Conservation (phyloP, 1,140 invertebrate species). For the Brachystomella parvula region DNA sequence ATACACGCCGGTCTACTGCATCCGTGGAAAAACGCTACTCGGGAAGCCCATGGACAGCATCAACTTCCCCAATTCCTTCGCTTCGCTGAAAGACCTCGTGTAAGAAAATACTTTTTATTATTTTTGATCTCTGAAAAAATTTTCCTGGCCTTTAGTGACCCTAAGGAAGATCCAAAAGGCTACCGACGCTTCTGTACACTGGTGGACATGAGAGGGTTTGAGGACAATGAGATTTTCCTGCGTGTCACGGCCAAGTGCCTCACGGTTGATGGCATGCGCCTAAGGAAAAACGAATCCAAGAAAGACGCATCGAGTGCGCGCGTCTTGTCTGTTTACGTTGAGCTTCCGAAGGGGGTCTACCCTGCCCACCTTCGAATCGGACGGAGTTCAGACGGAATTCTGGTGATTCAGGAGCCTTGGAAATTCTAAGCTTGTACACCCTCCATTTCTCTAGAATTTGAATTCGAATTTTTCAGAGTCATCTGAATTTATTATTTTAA, state of each 20-base stretch:
- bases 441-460: too few species aligned
- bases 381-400: not conserved
- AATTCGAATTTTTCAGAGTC: too few species aligned
- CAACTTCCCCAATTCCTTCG: conserved; percentile 14
- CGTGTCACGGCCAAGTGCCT: not conserved
- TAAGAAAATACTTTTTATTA: not conserved
- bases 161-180: conserved; percentile 2
- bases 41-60: not conserved
- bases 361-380: conserved; percentile 15
- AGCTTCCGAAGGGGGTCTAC: conserved; percentile 6
- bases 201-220: conserved; percentile 6
- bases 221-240: conserved; percentile 2
- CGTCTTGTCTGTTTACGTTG: not conserved
- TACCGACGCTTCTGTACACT: not conserved
- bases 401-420: conserved; percentile 22
- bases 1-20: conserved; percentile 1
- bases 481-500: too few species aligned
- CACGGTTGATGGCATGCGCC: not conserved
- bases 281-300: not conserved
- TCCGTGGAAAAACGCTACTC: conserved; percentile 7
- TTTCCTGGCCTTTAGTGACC: not conserved
- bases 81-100: not conserved
- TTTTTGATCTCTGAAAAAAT: not conserved
- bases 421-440: conserved; percentile 10
- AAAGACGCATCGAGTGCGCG: not conserved